Evolutionary conservation across 2,113 vertebrate species (phyloP).

Genomic region (Spea bombifrons): DNA sequence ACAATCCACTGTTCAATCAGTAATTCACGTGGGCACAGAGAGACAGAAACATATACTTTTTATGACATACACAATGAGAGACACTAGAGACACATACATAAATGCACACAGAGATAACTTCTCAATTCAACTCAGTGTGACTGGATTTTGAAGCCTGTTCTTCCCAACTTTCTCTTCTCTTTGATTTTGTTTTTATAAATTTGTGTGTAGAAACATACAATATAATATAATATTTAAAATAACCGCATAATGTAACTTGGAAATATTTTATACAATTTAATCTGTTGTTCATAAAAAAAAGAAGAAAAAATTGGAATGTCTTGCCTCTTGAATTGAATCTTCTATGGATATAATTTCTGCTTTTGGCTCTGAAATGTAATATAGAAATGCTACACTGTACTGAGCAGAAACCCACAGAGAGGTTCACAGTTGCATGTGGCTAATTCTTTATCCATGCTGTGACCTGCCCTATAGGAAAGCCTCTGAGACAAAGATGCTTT

Average conservation of each 20-base stretch:
- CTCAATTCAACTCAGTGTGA: too few species aligned
- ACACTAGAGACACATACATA: too few species aligned
- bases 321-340: not conserved
- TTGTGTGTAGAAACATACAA: too few species aligned
- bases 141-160: too few species aligned
- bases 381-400: conserved; percentile 36
- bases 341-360: conserved; percentile 37
- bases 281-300: not conserved
- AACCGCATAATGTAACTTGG: not conserved
- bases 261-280: not conserved
- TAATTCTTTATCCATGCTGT: conserved; percentile 45
- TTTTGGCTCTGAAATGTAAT: conserved; percentile 42
- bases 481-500: conserved; percentile 45
- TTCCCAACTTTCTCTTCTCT: too few species aligned
- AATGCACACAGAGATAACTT: too few species aligned
- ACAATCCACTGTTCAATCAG: too few species aligned
- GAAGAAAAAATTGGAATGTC: not conserved
- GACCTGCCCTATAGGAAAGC: conserved; percentile 39
- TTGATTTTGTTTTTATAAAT: too few species aligned
- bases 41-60: too few species aligned
- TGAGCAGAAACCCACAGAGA: conserved; percentile 37
- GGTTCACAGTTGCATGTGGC: conserved; percentile 44
- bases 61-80: too few species aligned
- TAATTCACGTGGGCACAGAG: too few species aligned
- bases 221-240: too few species aligned